Base-by-base conservation (phyloP, 2,113 vertebrate genomes). In the Sterrhoptilus dennistouni region DNA sequence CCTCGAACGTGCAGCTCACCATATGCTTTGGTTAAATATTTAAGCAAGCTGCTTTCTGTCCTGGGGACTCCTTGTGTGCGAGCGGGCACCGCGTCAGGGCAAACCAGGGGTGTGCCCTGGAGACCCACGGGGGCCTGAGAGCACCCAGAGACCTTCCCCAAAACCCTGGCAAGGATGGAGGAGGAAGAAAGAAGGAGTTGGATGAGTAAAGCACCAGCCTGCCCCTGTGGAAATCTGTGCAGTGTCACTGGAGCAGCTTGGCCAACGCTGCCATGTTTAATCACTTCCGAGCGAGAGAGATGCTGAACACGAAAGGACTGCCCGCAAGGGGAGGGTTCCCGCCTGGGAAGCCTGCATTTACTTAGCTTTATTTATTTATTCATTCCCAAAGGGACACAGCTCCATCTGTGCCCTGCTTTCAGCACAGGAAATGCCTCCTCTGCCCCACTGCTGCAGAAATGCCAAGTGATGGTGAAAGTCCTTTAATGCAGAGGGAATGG, bases 241-340 rank as follows among this genome's bases (percentile, higher is more conserved):
- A 31, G 60, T 96, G 91, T 96, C 93, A 88, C 82, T 17, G 52
- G 94, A 97, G 93, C 92, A 87, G 95, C 91, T 86, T 74, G 93
- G 81, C 95, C 96, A 91, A 66, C 42, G 1, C 95, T 97, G 97
- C 97, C 96, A 68, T 96, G 95, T 97, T 96, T 95, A 95, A 97
- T 97, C 95, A 93, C 60, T 83, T 38, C 33, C 0, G 54, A 95
- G 95, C 87, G 12, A 38, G 82, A 95, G 80, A 80, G 79, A 93
- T 63, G 76, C 74, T 52, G 87, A 89, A 56, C 87, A 57, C 85
- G 57, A 74, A 87, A 83, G 69, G 89, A 87, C 87, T 87, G 50
- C 61, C 71, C 79, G 24, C 93, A 88, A 83, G 68, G 65, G 82
- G 60, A 81, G 77, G 85, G 78, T 47, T 94, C 93, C 82, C 83